Base-by-base conservation (phyloP, 2,113 vertebrate genomes). In the Microtus richardsoni region DNA sequence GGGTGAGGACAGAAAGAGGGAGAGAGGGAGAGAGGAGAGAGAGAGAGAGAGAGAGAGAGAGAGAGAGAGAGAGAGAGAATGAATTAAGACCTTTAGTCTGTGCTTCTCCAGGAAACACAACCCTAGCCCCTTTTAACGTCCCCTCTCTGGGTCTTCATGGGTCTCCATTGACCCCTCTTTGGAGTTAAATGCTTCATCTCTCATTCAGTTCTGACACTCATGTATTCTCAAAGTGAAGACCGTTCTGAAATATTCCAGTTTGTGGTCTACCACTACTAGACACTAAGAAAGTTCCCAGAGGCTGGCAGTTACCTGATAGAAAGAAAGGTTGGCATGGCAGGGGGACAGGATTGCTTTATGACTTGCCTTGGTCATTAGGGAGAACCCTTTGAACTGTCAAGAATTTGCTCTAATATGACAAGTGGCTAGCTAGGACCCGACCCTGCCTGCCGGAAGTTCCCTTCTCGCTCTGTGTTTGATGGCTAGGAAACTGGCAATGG, bases 401-500 rank as follows among this genome's bases (percentile, higher is more conserved):
- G 93, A 95, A 19, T 88, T 33, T 90, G 95, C 91, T 86, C 80
- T 96, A 97, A 96, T 21, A 82, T 93, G 97, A 90, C 74, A 83
- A 85, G 2, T 90, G 71, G 91, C 52, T 84, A 92, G 90, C 89
- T 97, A 93, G 97, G 94, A 95, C 91, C 54, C 91, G 88, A 85
- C 94, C 90, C 75, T 93, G 96, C 89, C 91, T 95, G 84, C 73
- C 60, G 79, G 91, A 96, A 89, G 58, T 49, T 3, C 7, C 85
- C 80, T 0, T 7, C 62, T 91, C 52, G 80, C 96, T 98, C 96
- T 92, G 26, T 7, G 97, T 97, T 94, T 5, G 8, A 89, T 96
- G 83, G 96, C 77, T 87, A 94, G 90, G 93, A 97, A 95, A 95
- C 52, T 9, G 54, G 95, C 94, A 96, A 97, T 95, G 96, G 97